Conservation (phyloP, 2,888 invertebrate species). For the Metallyticus violacea region DNA sequence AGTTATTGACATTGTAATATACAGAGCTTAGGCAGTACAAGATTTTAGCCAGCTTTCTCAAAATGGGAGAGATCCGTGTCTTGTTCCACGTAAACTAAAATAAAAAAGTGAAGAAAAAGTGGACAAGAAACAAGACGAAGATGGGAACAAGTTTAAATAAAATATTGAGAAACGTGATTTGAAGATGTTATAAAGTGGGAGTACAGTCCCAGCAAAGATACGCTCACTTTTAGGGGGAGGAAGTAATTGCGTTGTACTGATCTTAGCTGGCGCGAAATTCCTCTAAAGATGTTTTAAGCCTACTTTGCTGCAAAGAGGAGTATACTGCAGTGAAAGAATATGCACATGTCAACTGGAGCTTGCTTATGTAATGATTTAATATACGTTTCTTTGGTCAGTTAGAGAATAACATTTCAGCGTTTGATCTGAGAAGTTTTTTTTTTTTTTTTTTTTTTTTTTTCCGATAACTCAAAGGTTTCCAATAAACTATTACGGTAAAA, state of each 20-base stretch:
- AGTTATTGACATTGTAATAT: no score
- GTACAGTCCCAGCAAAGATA: background rate
- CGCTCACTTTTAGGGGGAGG: background rate
- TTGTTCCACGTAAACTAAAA: slow-evolving; percentile 7
- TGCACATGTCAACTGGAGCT: no score
- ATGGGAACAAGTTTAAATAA: slow-evolving; percentile 17
- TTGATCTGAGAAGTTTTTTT: no score
- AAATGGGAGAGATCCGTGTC: slow-evolving; percentile 6
- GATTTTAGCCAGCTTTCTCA: background rate
- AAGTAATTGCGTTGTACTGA: background rate
- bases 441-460: no score
- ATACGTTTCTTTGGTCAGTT: no score
- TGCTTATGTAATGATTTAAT: no score
- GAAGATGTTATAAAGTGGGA: slow-evolving; percentile 14
- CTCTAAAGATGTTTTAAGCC: background rate
- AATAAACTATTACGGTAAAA: no score
- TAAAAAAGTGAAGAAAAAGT: background rate
- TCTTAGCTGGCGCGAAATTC: background rate
- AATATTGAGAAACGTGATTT: slow-evolving; percentile 23
- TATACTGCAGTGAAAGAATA: no score
- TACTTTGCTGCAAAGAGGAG: no score
- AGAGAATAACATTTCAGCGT: no score
- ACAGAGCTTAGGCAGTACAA: background rate
- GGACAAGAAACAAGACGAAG: slow-evolving; percentile 10
- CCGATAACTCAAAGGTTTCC: no score